Conservation (phyloP, 2,113 vertebrate genomes). For the Thymallus thymallus region DNA sequence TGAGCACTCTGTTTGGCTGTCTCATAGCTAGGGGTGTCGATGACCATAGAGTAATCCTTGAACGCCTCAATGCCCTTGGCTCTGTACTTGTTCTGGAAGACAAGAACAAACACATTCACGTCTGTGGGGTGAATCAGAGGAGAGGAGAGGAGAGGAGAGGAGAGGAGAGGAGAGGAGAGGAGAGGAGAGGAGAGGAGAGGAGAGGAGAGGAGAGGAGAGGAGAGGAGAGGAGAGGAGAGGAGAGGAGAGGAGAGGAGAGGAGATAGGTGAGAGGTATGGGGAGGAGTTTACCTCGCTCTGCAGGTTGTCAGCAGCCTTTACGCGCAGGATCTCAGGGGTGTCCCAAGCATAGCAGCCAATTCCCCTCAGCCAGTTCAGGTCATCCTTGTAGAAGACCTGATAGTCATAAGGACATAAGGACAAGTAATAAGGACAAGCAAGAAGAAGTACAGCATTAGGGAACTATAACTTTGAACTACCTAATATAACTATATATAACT, state of each 20-base stretch:
- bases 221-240: background rate
- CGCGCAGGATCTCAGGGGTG: conserved; percentile 93
- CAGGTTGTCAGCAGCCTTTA: conserved; percentile 85
- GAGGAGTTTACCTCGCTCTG: conserved; percentile 80
- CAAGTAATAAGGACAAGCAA: background rate
- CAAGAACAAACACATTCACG: conserved; percentile 10
- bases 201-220: background rate
- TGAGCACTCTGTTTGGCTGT: conserved; percentile 83
- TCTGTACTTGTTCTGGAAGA: conserved; percentile 86
- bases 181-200: background rate
- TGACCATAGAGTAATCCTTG: conserved; percentile 83
- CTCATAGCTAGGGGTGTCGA: conserved; percentile 88
- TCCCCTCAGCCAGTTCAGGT: conserved; percentile 93
- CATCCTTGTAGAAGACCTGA: conserved; percentile 98
- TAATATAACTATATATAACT: too few species aligned
- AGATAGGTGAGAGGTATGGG: background rate
- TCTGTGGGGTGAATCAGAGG: background rate
- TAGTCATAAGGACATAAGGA: too few species aligned
- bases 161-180: background rate
- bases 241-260: background rate
- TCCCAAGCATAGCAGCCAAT: conserved; percentile 96
- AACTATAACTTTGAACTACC: too few species aligned
- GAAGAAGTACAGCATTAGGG: background rate
- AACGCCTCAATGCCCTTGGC: conserved; percentile 82
- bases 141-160: background rate